These are phyloP conservation scores for Dasypus novemcinctus DNA, from an alignment of 2,113 vertebrate species.

Conservation along the genomic window DNA sequence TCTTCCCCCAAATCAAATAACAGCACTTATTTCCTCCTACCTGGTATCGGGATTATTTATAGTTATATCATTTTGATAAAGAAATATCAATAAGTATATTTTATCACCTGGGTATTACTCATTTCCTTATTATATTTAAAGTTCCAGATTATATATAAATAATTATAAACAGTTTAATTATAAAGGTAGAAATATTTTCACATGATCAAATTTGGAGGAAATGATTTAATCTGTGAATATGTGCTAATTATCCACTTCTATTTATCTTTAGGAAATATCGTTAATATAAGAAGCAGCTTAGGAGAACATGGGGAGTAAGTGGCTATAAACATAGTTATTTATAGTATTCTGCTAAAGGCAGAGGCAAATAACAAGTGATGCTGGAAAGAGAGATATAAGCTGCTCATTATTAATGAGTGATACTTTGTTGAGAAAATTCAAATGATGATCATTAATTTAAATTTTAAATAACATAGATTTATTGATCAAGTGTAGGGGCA, in stretches of 20 bases:
- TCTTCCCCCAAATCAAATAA: neutral
- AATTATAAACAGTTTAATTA: neutral
- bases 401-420: constrained; percentile 46
- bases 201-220: neutral
- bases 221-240: neutral
- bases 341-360: neutral
- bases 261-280: constrained; percentile 21
- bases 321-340: constrained; percentile 23
- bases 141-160: neutral
- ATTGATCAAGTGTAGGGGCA: constrained; percentile 49
- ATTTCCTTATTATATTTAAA: neutral
- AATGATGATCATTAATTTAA: constrained; percentile 58
- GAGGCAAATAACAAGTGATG: constrained; percentile 31
- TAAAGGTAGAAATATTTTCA: neutral
- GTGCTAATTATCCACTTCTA: neutral
- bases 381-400: neutral
- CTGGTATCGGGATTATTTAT: neutral
- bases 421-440: constrained; percentile 51
- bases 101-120: too few species aligned
- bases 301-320: neutral
- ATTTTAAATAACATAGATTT: constrained; percentile 62
- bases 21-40: neutral
- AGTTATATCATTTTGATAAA: constrained; percentile 6
- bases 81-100: neutral
- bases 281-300: neutral